Evolutionary conservation across 2,113 vertebrate genomes (phyloP), one percentile per base, ranked within the genome.

Genomic region (Candoia aspera): DNA sequence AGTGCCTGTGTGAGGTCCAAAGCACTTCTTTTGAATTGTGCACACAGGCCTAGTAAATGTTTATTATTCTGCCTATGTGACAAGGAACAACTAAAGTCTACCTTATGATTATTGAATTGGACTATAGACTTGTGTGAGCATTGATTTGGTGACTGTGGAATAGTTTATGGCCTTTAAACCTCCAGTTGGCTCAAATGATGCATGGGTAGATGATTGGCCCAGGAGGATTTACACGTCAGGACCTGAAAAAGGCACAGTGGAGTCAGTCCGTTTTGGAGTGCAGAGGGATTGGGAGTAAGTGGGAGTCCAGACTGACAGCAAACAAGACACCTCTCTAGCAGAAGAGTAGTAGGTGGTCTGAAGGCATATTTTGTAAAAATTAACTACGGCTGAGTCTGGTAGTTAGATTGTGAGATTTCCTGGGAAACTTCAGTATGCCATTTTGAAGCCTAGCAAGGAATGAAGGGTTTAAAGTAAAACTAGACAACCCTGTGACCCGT

Each of bases 21-120:
- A 79, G 73, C 73, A 79, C 33, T 79, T 79, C 73, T 79, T 79
- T 42, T 79, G 73, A 79, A 79, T 79, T 42, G 73, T 42, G 33
- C 73, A 79, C 73, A 79, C 73, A 79, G 73, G 73, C 73, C 73
- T 79, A 79, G 73, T 79, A 79, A 79, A 79, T 79, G 23, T 88
- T 83, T 87, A 42, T 58, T 83, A n/a, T n/a, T 64, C 84, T 54
- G 21, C 86, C 59, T 88, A 59, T 57, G 37, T 83, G 64, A 88
- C 17, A 21, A 91, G 59, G 55, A 86, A 86, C 86, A 91, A 68
- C 84, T 60, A 54, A 91, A 91, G 84, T 49, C 58, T 49, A 59
- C 17, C 86, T 79, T 33, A 73, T 79, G 91, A 88, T 79, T 73
- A 91, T 79, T 91, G 91, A 91, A 55, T 79, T 87, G 23, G 85